Conservation (phyloP, 2,888 invertebrate genomes). For the Smittia sp. region DNA sequence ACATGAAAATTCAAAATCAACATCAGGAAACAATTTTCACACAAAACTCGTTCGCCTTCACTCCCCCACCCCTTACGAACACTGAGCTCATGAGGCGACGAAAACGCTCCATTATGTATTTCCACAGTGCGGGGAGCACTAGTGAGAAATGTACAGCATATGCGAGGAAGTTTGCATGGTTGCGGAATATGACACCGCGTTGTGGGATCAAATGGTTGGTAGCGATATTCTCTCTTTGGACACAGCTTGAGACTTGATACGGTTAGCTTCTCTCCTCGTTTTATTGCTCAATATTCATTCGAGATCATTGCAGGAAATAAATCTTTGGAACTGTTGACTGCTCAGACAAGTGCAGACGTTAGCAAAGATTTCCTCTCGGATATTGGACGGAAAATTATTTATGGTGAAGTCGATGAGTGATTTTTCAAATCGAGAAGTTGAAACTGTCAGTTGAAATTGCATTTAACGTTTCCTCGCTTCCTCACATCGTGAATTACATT, state of each 20-base stretch:
- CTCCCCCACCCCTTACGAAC: background rate
- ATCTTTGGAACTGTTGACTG: background rate
- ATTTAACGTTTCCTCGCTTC: too few species aligned
- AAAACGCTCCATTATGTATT: slow-evolving; percentile 29
- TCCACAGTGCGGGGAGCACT: background rate
- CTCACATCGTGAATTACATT: slow-evolving; percentile 19
- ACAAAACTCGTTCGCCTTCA: slow-evolving; percentile 24
- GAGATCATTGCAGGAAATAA: slow-evolving; percentile 2
- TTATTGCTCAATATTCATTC: slow-evolving; percentile 5
- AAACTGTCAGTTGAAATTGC: too few species aligned
- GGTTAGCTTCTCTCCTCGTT: background rate
- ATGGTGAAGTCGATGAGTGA: too few species aligned
- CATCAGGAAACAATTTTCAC: slow-evolving; percentile 40
- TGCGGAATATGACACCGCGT: slow-evolving; percentile 9
- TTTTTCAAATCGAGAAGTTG: too few species aligned
- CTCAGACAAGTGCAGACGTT: background rate
- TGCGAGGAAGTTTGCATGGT: slow-evolving; percentile 16
- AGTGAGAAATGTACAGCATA: slow-evolving; percentile 11
- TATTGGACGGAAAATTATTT: too few species aligned
- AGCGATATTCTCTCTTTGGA: background rate
- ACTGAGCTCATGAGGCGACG: slow-evolving; percentile 28
- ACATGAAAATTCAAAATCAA: slow-evolving; percentile 36
- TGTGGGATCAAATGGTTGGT: slow-evolving; percentile 12
- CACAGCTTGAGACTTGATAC: slow-evolving; percentile 17
- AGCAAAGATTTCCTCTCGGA: too few species aligned